phyloP scores from a whole-genome alignment of 2,888 invertebrate species.

The Perithous albicinctus region DNA sequence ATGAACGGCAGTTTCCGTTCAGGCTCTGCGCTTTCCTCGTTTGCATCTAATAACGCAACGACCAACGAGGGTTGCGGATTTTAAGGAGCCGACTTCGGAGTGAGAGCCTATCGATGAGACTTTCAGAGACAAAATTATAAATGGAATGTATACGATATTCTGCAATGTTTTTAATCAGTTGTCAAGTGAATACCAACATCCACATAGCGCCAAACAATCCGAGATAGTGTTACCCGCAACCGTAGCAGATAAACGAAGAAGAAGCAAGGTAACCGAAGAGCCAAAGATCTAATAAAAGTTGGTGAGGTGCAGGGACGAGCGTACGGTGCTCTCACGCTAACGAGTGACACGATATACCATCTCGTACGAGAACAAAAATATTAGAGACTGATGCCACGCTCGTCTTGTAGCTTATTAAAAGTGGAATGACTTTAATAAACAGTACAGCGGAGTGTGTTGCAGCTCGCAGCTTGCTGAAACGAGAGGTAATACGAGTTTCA shows the following conservation, averaged over 20 bases:
- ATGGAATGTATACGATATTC: constrained; percentile 46
- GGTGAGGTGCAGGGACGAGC: not conserved
- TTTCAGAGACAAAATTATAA: constrained; percentile 4
- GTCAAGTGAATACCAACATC: too few relatives aligned
- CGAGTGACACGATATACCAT: constrained; percentile 61
- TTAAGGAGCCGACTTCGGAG: not conserved
- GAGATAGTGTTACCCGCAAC: too few relatives aligned
- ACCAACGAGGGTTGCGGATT: constrained; percentile 1
- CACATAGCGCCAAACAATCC: too few relatives aligned
- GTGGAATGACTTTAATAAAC: constrained; percentile 81
- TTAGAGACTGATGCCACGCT: constrained; percentile 59
- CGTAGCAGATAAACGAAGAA: too few relatives aligned
- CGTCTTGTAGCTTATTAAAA: constrained; percentile 80
- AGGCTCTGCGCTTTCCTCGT: constrained; percentile 52
- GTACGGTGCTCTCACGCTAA: constrained; percentile 47
- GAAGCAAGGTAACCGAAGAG: not conserved
- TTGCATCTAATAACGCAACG: constrained; percentile 61
- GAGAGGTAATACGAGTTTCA: constrained; percentile 18
- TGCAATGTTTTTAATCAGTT: too few relatives aligned
- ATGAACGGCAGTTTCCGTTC: constrained; percentile 47
- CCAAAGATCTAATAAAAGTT: constrained; percentile 20
- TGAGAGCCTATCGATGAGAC: constrained; percentile 38
- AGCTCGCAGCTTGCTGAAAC: constrained; percentile 16
- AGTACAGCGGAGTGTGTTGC: constrained; percentile 58
- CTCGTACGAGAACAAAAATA: constrained; percentile 40